Conservation (phyloP, 2,797 vertebrate genomes). For the Enteromius mattozi region DNA sequence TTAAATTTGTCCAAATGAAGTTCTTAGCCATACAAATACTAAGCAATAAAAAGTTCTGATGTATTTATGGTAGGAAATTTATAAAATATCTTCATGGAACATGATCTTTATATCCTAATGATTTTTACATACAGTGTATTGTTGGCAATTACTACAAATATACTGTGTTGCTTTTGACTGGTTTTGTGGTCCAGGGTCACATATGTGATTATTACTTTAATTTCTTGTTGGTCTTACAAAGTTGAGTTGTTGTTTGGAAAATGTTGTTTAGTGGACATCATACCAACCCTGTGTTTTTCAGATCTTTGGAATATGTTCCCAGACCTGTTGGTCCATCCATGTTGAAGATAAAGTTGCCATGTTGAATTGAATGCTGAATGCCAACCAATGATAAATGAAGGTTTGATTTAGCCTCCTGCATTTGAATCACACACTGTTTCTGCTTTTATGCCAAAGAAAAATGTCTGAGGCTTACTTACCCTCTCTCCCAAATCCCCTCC, state of each 20-base stretch:
- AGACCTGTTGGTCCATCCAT: not conserved
- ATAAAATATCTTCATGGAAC: no score
- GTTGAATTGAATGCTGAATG: no score
- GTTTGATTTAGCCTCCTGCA: not conserved
- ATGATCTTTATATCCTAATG: no score
- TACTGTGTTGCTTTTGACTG: no score
- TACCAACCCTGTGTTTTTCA: not conserved
- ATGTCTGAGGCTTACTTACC: not conserved
- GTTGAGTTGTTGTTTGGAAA: not conserved
- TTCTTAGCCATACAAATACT: no score
- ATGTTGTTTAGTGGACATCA: not conserved
- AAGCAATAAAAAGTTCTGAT: no score
- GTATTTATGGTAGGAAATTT: no score
- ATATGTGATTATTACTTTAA: not conserved
- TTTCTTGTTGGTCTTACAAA: not conserved
- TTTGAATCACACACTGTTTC: not conserved
- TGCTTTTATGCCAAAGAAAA: constrained; percentile 1
- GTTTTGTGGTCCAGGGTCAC: no score
- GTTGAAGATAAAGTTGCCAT: not conserved
- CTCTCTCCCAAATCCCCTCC: constrained; percentile 3
- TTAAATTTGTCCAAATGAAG: no score
- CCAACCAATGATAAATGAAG: not conserved
- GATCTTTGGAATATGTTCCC: not conserved
- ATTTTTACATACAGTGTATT: no score
- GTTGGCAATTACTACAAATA: no score